Evolutionary conservation across 2,888 invertebrate genomes (phyloP), one percentile per base, ranked within the genome.

Genomic region (Lasioglossum oenotherae): DNA sequence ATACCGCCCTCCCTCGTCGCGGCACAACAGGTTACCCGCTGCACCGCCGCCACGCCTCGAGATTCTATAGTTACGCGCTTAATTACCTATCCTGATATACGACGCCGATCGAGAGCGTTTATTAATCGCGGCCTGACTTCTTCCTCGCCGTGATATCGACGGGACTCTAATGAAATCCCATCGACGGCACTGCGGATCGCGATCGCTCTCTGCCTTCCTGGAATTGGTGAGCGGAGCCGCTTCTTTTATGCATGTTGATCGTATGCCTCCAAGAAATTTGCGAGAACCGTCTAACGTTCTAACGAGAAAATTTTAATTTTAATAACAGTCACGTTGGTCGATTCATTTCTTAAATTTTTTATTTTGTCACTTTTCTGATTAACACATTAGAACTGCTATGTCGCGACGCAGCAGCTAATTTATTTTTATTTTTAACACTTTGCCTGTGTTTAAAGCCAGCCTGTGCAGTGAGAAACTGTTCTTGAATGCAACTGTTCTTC

Each of bases 21-120:
- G 69, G 86, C 87, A 91, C 90, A 88, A 86, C 86, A 86, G 86
- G 86, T 86, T 77, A 88, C 80, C 84, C 90, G 44, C 12, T 64
- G 77, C 72, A 46, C 67, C 53, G 49, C 49, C 14, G 92, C 92
- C 94, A 94, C 94, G 95, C 94, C 94, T 93, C 87, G 88, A 92
- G 92, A 94, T 94, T 94, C 93, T 94, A 94, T 93, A 94, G 94
- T 94, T 94, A 93, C 93, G 92, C 91, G 93, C 93, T 95, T 94
- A 94, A 94, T 94, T 94, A 94, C 93, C 93, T 89, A 93, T 92
- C 91, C 92, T 93, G 93, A 94, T 94, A 91, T 93, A 93, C 83
- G 87, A 83, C 80, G 87, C 69, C 87, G 82, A 87, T 87, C 87
- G 87, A 75, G 69, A 84, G 77, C 84, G 87, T 87, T 84, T 84